These are phyloP conservation scores for Calcarius lapponicus DNA, from an alignment of 2,797 vertebrate genomes.

Conservation along the genomic window DNA sequence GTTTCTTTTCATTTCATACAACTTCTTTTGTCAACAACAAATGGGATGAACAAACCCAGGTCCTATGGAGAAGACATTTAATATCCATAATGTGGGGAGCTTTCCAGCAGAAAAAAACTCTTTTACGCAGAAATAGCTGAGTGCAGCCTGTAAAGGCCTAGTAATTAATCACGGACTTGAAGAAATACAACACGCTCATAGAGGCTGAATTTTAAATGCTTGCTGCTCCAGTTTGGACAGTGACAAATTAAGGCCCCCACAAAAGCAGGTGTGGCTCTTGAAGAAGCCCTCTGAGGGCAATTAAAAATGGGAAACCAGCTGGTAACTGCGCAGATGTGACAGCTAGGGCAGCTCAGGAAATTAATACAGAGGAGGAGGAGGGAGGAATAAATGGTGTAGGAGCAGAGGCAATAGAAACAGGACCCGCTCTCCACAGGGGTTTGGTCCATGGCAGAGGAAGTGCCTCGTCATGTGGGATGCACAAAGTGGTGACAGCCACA, in stretches of 20 bases:
- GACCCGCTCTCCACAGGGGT: background rate
- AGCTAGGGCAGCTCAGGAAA: background rate
- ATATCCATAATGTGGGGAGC: background rate
- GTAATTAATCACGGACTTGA: background rate
- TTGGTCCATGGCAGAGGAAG: background rate
- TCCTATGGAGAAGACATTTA: background rate
- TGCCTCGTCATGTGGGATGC: background rate
- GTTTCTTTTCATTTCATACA: background rate
- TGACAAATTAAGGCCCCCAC: slow-evolving; percentile 21
- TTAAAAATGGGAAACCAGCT: slow-evolving; percentile 20
- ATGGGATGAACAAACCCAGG: background rate
- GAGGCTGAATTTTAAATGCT: slow-evolving; percentile 27
- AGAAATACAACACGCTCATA: background rate
- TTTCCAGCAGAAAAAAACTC: background rate
- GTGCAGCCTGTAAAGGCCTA: background rate
- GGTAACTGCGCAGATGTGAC: background rate
- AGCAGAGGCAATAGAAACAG: background rate
- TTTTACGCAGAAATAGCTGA: background rate
- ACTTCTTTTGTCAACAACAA: background rate
- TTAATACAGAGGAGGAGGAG: background rate
- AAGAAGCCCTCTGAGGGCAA: background rate
- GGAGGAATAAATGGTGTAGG: background rate
- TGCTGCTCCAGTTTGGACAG: slow-evolving; percentile 26
- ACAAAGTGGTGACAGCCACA: background rate
- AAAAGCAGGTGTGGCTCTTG: background rate